phyloP scores from a whole-genome alignment of 2,797 vertebrate genomes.

The Chromis chromis region DNA sequence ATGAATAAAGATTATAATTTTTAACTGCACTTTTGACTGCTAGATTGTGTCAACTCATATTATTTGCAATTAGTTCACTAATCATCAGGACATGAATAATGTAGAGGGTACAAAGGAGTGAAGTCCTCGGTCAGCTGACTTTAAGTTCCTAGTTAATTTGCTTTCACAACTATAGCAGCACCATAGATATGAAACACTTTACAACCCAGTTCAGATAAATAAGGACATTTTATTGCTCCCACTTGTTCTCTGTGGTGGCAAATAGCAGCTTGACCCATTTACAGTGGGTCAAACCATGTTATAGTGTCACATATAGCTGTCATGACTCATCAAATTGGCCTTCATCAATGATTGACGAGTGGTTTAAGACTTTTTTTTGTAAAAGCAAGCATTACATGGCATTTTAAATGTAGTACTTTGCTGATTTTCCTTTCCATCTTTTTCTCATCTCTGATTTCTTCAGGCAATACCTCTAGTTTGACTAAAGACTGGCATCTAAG shows the following conservation, averaged over 20 bases:
- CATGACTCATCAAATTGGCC: no score
- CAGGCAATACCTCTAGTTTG: not conserved
- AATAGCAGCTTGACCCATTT: no score
- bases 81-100: not conserved
- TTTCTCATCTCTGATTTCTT: not conserved
- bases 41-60: not conserved
- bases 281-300: no score
- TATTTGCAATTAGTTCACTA: not conserved
- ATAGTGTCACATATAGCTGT: no score
- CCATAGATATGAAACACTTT: not conserved
- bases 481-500: not conserved
- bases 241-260: not conserved
- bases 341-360: no score
- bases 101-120: not conserved
- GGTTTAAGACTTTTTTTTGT: no score
- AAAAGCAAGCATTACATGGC: no score
- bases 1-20: constrained; percentile 54
- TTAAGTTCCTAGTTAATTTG: not conserved
- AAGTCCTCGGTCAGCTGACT: constrained; percentile 1
- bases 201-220: not conserved
- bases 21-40: not conserved
- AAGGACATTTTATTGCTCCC: not conserved
- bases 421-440: no score
- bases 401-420: no score
- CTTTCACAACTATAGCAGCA: not conserved